These are phyloP conservation scores for Melanotaenia boesemani DNA, from an alignment of 2,797 vertebrate species.

Conservation along the genomic window DNA sequence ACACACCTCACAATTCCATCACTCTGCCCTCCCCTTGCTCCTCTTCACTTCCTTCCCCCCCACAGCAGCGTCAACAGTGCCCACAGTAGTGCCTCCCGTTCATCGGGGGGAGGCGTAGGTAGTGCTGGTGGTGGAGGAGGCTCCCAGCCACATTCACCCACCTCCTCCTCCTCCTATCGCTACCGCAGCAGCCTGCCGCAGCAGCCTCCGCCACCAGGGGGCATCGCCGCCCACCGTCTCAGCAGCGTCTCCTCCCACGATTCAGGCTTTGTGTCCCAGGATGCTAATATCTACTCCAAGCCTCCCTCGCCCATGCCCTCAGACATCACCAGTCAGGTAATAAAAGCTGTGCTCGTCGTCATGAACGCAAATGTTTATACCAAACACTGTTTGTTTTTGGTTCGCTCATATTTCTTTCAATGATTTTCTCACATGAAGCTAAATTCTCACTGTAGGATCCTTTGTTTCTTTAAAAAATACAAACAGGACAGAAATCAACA, in stretches of 20 bases:
- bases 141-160: slow-evolving; percentile 92
- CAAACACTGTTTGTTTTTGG: not conserved
- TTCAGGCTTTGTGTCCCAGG: slow-evolving; percentile 97
- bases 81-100: slow-evolving; percentile 92
- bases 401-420: not conserved
- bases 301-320: slow-evolving; percentile 98
- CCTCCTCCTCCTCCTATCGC: slow-evolving; percentile 91
- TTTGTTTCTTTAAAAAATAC: not conserved
- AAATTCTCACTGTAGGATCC: not conserved
- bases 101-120: slow-evolving; percentile 80
- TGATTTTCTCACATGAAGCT: not conserved
- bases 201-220: slow-evolving; percentile 80
- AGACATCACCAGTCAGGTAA: slow-evolving; percentile 96
- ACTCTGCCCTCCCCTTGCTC: slow-evolving; percentile 46
- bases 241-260: slow-evolving; percentile 97
- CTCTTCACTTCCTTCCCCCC: slow-evolving; percentile 39
- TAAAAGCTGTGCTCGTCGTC: not conserved
- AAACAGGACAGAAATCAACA: not conserved
- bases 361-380: not conserved
- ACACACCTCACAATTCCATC: slow-evolving; percentile 36
- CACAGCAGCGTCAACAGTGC: slow-evolving; percentile 92
- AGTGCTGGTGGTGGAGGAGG: slow-evolving; percentile 74
- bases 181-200: slow-evolving; percentile 95
- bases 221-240: slow-evolving; percentile 89
- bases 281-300: slow-evolving; percentile 94